phyloP scores from a whole-genome alignment of 2,888 invertebrate species.

The Nasonovia ribisnigri region DNA sequence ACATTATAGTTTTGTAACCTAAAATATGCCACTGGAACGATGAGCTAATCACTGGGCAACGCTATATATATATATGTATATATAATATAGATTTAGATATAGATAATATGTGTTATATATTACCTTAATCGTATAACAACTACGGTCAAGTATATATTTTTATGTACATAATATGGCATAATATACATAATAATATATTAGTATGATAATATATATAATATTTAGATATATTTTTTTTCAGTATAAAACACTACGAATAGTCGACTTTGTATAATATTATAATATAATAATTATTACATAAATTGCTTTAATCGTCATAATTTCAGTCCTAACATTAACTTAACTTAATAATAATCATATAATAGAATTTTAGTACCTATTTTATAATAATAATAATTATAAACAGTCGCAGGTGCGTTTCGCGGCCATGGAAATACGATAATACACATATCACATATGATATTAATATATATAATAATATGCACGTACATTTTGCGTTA shows the following conservation, averaged over 20 bases:
- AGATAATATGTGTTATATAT: neutral
- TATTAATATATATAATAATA: slow-evolving; percentile 1
- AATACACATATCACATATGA: slow-evolving; percentile 1
- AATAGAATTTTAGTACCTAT: slow-evolving; percentile 19
- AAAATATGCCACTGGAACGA: slow-evolving; percentile 30
- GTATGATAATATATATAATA: neutral
- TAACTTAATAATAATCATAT: slow-evolving; percentile 8
- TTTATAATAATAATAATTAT: neutral
- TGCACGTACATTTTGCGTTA: neutral
- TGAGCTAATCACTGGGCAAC: slow-evolving; percentile 36
- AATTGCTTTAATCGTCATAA: slow-evolving; percentile 42
- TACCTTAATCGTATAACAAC: slow-evolving; percentile 36
- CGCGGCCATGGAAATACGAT: neutral
- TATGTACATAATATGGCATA: slow-evolving; percentile 26
- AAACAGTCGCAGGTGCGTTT: slow-evolving; percentile 5
- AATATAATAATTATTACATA: slow-evolving; percentile 20
- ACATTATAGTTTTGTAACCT: neutral
- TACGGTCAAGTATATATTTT: slow-evolving; percentile 42
- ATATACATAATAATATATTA: neutral
- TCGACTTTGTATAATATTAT: neutral
- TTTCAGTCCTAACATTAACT: slow-evolving; percentile 55
- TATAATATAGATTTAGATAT: neutral
- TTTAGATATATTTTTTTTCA: slow-evolving; percentile 21
- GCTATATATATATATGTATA: neutral
- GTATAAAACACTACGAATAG: slow-evolving; percentile 59